Percentiles rank a stretch among this genome's conserved stretches.
These are phyloP conservation scores for Desmodus rotundus DNA, from an alignment of 2,113 vertebrate species.

Conservation along the genomic window DNA sequence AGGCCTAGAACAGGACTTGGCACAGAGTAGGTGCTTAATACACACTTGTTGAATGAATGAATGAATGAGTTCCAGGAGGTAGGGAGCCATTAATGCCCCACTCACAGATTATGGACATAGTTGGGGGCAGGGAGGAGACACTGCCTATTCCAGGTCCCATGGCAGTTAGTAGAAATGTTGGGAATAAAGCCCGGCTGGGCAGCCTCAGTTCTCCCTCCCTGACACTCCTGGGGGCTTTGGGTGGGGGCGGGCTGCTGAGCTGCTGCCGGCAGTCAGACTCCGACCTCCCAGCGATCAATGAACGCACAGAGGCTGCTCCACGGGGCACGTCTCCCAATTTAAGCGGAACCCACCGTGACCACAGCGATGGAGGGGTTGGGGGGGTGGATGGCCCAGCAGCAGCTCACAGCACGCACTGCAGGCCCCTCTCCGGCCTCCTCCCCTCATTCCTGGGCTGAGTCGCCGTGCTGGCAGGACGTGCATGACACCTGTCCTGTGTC, in stretches of 20 bases:
- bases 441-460: background rate
- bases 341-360: no score
- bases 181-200: no score
- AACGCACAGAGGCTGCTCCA: background rate
- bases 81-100: background rate
- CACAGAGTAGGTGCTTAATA: background rate
- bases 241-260: background rate
- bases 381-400: background rate
- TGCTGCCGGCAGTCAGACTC: no score
- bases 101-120: background rate
- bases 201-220: background rate
- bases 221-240: background rate
- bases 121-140: background rate
- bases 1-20: background rate
- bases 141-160: no score
- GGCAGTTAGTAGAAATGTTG: background rate
- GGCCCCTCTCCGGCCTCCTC: background rate
- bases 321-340: background rate
- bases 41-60: background rate
- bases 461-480: background rate
- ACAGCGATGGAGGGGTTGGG: background rate
- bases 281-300: background rate
- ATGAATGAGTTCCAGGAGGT: background rate
- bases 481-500: rapidly evolving
- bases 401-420: background rate